phyloP scores from a whole-genome alignment of 2,113 vertebrate species.

The Pongo pygmaeus region DNA sequence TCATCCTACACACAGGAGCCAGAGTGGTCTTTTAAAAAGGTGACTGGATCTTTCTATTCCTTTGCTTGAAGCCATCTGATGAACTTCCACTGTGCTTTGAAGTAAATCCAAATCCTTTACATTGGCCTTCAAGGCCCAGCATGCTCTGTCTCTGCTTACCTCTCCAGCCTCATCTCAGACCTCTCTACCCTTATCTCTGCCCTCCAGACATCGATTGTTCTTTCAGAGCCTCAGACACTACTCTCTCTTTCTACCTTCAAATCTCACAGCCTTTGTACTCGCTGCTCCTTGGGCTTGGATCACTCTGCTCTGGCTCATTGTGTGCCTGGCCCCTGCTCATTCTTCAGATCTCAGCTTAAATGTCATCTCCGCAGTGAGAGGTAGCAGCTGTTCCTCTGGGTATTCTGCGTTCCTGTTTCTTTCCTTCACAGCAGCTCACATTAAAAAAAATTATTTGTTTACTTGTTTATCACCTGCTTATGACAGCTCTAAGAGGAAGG shows the following conservation, averaged over 20 bases:
- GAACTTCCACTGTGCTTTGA: neutral
- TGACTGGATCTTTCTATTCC: neutral
- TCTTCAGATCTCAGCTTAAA: constrained; percentile 58
- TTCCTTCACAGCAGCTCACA: neutral
- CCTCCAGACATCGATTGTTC: neutral
- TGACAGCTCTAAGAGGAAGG: neutral
- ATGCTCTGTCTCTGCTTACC: neutral
- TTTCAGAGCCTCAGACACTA: neutral
- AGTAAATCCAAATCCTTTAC: constrained; percentile 6
- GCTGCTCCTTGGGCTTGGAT: neutral
- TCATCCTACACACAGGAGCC: neutral
- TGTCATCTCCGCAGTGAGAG: neutral
- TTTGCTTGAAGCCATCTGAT: neutral
- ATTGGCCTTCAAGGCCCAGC: neutral
- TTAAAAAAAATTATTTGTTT: neutral
- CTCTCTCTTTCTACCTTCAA: neutral
- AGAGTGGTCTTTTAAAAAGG: neutral
- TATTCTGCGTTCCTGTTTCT: neutral
- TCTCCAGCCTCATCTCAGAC: neutral
- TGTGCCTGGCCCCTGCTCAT: neutral
- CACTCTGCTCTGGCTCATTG: neutral
- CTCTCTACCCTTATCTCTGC: constrained; percentile 46
- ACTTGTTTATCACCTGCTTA: neutral
- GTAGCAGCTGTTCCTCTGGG: neutral
- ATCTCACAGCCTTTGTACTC: constrained; percentile 17